Evolutionary conservation across 1,140 invertebrate genomes (phyloP).

Genomic region (Brachionus rubens): DNA sequence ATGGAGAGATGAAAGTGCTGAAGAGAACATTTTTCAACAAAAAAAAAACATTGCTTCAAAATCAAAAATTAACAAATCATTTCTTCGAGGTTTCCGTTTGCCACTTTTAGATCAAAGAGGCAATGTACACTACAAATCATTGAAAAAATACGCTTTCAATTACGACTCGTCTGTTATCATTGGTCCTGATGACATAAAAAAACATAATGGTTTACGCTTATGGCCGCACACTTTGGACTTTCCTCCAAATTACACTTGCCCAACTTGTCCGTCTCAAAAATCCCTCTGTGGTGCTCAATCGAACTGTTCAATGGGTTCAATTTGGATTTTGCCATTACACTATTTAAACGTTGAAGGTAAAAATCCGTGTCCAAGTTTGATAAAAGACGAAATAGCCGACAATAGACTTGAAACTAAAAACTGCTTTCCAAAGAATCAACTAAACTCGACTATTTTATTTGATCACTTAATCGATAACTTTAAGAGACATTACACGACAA

Average conservation of each 20-base stretch:
- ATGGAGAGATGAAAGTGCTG: not conserved
- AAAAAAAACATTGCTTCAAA: constrained; percentile 9
- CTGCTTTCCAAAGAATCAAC: not conserved
- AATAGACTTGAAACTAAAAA: not conserved
- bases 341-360: constrained; percentile 34
- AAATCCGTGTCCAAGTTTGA: constrained; percentile 22
- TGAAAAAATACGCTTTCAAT: constrained; percentile 36
- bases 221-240: constrained; percentile 45
- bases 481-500: constrained; percentile 25
- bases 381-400: constrained; percentile 7
- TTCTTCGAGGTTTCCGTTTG: constrained; percentile 2
- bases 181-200: not conserved
- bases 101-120: constrained; percentile 21
- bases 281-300: not conserved
- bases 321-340: constrained; percentile 35
- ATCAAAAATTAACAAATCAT: constrained; percentile 17
- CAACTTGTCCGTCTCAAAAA: constrained; percentile 34
- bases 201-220: constrained; percentile 14
- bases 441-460: not conserved
- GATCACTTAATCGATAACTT: not conserved
- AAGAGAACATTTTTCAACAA: constrained; percentile 25
- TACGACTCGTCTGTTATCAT: constrained; percentile 42
- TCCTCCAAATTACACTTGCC: constrained; percentile 4
- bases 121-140: constrained; percentile 9
- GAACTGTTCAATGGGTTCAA: constrained; percentile 21